Base-by-base conservation (phyloP, 2,113 vertebrate genomes). In the Dromaius novaehollandiae region DNA sequence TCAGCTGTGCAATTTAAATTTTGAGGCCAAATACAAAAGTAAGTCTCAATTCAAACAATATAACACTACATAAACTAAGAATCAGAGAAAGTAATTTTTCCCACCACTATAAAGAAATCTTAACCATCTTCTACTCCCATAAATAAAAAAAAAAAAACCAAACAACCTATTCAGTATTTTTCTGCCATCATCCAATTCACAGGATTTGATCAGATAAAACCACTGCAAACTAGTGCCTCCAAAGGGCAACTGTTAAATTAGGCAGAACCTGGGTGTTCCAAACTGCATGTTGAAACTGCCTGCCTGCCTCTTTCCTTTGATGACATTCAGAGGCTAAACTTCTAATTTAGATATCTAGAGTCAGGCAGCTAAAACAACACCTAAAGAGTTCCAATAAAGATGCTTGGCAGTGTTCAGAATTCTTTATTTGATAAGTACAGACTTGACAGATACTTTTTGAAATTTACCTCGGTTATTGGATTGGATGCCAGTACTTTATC, bases 401-500 rank as follows among this genome's bases (percentile, higher is more conserved):
- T 25, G 14, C 53, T 48, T 28, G 91, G 64, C 30, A 91, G 55
- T 9, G 70, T 69, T 76, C n/a, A 60, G 26, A 73, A 75, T 53
- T 66, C 34, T 46, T 28, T 34, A 78, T 40, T 63, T 30, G 19
- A 11, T 2, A 4, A 82, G 44, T 5, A 60, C 20, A 68, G 77
- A 53, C 21, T 28, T 73, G 58, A 61, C 1, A 69, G 66, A 55
- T 3, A 22, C 30, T 42, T 56, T 8, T 70, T 24, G n/a, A 46
- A 81, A 53, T 87, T 40, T 66, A 99, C 99, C 99, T 99, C 99
- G 1, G 99, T 99, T 86, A 99, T 98, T 32, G 99, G 99, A 83
- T 99, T 99, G 38, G 99, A 99, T 0, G 99, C 99, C 95, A 99
- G 70, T 13, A 99, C 99, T 97, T 99, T 99, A 96, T 99, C 99